These are phyloP conservation scores for Drosophila aff. DNA, from an alignment of 1,140 invertebrate genomes.

Conservation along the genomic window DNA sequence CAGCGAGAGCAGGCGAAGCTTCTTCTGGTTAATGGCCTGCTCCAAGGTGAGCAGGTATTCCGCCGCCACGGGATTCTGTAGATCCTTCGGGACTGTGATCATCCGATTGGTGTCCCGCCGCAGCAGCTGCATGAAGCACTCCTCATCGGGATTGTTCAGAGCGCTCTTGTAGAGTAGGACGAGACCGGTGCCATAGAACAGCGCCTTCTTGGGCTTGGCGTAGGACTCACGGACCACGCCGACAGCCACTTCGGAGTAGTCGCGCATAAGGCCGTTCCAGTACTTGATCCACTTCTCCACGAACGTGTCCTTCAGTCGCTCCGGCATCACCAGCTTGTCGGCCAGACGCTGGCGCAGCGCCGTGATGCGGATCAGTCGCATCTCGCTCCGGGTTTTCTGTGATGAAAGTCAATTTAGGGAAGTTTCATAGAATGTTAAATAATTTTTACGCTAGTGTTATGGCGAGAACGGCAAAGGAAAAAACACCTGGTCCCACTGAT, in stretches of 20 bases:
- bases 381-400: conserved; percentile 32
- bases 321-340: conserved; percentile 79
- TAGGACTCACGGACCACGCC: conserved; percentile 87
- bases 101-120: conserved; percentile 86
- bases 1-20: conserved; percentile 88
- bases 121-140: conserved; percentile 55
- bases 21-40: conserved; percentile 88
- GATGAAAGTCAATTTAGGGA: conserved; percentile 18
- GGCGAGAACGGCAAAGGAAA: not conserved
- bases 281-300: conserved; percentile 88
- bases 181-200: conserved; percentile 72
- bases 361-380: conserved; percentile 61
- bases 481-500: not conserved
- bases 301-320: conserved; percentile 87
- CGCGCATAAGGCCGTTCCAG: conserved; percentile 87
- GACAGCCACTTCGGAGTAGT: conserved; percentile 87
- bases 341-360: conserved; percentile 61
- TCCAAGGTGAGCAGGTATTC: conserved; percentile 88
- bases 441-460: conserved; percentile 8
- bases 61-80: conserved; percentile 89
- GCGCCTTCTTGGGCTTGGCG: conserved; percentile 86
- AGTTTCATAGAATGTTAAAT: conserved; percentile 16
- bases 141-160: conserved; percentile 62
- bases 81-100: conserved; percentile 87
- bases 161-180: conserved; percentile 51